Evolutionary conservation across 1,140 invertebrate species (phyloP), one percentile per base, ranked within the genome.

Genomic region (Globodera rostochiensis): DNA sequence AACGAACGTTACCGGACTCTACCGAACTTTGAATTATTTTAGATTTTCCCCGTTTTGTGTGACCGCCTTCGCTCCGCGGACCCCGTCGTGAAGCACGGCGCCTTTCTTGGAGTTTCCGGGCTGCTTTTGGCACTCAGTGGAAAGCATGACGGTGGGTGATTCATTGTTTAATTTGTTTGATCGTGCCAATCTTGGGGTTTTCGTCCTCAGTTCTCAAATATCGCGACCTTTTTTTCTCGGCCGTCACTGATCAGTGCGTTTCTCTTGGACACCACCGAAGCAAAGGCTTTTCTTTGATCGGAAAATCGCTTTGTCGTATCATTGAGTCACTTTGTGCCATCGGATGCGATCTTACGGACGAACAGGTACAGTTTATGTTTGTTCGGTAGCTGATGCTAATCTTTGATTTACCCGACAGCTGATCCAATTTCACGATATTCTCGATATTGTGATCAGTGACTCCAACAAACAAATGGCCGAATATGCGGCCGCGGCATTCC

Each of bases 251-350:
- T 19, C 64, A 78, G 0, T 21, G 50, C 2, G 0, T 50, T 9
- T 11, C 11, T 6, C 74, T 82, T 15, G 74, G 3, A 7, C 46
- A 83, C 60, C 82, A 84, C 46, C 82, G 82, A n/a, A 69, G 67
- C 15, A 77, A 83, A 73, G 82, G 82, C 15, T 83, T 84, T 71
- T 49, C 71, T 3, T 19, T 83, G 13, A 21, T 46, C 21, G 73
- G 74, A 46, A 83, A 83, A 50, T 74, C 82, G 11, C 36, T 83
- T 7, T 84, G 82, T 60, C 78, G 82, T 8, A 1, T 83, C 19
- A 84, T 83, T 70, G 45, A 46, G 36, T 83, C 82, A 19, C n/a
- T 83, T 21, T 83, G 82, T 50, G 21, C 74, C 15, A 64, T 83
- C 9, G 46, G 77, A 36, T 60, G 50, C 46, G n/a, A 71, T 46